Evolutionary conservation across 2,113 vertebrate species (phyloP), one percentile per base, ranked within the genome.

Genomic region (Rhinolophus sinicus): DNA sequence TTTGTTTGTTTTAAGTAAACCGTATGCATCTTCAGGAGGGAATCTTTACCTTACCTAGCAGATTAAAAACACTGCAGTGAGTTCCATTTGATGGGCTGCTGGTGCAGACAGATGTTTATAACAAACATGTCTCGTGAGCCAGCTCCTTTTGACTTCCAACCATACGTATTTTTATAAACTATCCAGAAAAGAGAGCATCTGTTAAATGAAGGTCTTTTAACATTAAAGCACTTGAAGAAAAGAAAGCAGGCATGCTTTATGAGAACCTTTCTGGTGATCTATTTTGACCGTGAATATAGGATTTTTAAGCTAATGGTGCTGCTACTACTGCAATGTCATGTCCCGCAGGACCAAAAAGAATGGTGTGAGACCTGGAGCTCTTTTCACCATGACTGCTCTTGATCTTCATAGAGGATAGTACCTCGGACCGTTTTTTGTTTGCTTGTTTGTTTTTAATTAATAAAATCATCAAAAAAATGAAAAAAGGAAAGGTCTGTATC

Each of bases 81-180:
- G 50, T 65, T 60, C 6, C 1, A 2, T 64, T 40, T 89, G 62
- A 40, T 72, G 44, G 82, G 28, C 30, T 60, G 47, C 18, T 18
- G 38, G 24, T 24, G 9, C 70, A 75, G 69, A 38, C 21, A 15
- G 44, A 28, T 84, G 38, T 84, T 80, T 92, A 21, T 44, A 86
- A 80, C 50, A 86, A 38, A 70, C 0, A 0, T 47, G 50, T 88
- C 73, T 88, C n/a, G 38, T 81, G 78, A 54, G 76, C 26, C 33
- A 88, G 75, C 54, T 84, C 54, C 70, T 22, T 50, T 38, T 76
- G 82, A 62, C 54, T 78, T 88, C 60, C 58, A 93, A n/a, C 44
- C 44, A 24, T 81, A 92, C 87, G 30, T 80, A 50, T 93, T 90
- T 96, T 73, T 54, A 73, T 93, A 87, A 96, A 83, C 86, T 52